Conservation (phyloP, 2,888 invertebrate genomes). For the Hydrotaea cyrtoneurina region DNA sequence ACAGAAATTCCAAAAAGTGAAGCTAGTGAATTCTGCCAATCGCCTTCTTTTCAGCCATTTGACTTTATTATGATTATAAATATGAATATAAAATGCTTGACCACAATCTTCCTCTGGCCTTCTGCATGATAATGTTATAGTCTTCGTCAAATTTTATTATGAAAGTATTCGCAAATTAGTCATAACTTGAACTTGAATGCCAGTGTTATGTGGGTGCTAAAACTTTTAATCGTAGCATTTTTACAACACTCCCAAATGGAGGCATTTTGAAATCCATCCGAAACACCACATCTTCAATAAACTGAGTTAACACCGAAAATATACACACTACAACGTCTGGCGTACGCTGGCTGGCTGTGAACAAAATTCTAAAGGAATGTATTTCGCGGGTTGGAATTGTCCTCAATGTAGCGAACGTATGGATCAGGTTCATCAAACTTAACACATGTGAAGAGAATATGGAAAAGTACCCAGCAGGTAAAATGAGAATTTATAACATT, state of each 20-base stretch:
- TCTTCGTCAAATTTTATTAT: background rate
- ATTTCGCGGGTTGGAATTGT: too few species aligned
- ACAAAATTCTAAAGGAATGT: too few species aligned
- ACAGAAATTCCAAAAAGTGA: conserved; percentile 7
- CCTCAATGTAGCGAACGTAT: too few species aligned
- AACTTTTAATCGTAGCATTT: background rate
- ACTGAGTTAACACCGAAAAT: too few species aligned
- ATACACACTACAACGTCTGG: too few species aligned
- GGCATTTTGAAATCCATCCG: background rate
- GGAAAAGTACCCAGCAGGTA: too few species aligned
- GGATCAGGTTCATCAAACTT: too few species aligned
- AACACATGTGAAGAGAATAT: too few species aligned
- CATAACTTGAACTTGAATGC: background rate
- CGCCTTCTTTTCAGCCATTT: background rate
- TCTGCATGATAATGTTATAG: conserved; percentile 2
- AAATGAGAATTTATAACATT: too few species aligned
- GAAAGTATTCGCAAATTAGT: conserved; percentile 15
- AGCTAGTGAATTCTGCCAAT: background rate
- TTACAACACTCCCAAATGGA: conserved; percentile 4
- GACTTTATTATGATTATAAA: background rate
- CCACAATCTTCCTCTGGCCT: conserved; percentile 15
- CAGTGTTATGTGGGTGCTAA: conserved; percentile 26
- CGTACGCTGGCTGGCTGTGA: too few species aligned
- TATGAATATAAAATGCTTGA: conserved; percentile 7
- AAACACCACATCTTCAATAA: background rate